phyloP scores from a whole-genome alignment of 2,888 invertebrate species.

The Cheilosia grossa region DNA sequence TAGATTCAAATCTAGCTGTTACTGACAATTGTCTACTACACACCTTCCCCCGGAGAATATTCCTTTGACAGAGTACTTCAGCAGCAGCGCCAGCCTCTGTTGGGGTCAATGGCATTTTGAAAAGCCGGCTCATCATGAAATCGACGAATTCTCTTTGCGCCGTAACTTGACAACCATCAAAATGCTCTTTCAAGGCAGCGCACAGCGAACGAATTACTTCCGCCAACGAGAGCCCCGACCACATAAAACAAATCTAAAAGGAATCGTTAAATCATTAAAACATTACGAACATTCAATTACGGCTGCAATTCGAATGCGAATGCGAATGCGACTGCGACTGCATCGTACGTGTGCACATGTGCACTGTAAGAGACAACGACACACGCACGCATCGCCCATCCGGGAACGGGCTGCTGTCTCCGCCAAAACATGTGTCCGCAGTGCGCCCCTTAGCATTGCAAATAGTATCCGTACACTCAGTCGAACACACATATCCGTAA shows the following conservation, averaged over 20 bases:
- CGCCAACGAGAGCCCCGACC: constrained; percentile 41
- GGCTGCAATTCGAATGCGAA: constrained; percentile 58
- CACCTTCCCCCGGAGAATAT: no score
- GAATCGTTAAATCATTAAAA: constrained; percentile 72
- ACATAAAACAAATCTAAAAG: constrained; percentile 66
- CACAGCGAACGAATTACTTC: constrained; percentile 56
- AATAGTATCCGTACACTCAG: constrained; percentile 54
- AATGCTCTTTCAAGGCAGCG: constrained; percentile 11
- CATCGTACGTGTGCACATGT: constrained; percentile 2
- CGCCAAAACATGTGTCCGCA: constrained; percentile 28
- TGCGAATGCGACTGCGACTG: constrained; percentile 20
- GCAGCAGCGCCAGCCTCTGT: no score
- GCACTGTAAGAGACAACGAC: neutral
- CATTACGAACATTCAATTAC: constrained; percentile 70
- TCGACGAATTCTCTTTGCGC: no score
- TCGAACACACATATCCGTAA: constrained; percentile 53
- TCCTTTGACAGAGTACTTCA: no score
- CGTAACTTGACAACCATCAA: neutral
- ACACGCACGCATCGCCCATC: neutral
- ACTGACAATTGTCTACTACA: no score
- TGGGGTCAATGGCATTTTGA: no score
- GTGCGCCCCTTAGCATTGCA: constrained; percentile 52
- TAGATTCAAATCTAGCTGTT: no score
- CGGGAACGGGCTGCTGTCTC: neutral
- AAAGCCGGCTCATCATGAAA: no score